A percentile compares a stretch with the other conserved stretches of the same genome.
Evolutionary conservation across 2,797 vertebrate species (phyloP).

Genomic region (Myiothlypis chrysogaster): DNA sequence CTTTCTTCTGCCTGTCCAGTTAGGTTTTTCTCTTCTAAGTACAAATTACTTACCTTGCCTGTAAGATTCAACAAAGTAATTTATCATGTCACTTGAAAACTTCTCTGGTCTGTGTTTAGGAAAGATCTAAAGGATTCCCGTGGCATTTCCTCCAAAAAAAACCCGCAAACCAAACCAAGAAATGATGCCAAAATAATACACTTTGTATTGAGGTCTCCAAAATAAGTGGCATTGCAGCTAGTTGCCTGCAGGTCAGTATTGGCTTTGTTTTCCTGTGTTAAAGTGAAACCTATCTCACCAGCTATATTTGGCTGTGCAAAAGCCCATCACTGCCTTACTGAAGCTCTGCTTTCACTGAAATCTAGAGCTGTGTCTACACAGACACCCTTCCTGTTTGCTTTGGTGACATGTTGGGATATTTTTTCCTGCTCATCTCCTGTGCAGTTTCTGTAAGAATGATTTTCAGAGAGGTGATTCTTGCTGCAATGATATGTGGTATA

Average conservation of each 20-base stretch:
- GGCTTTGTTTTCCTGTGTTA: background rate
- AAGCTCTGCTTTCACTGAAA: background rate
- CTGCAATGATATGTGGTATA: background rate
- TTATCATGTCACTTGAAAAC: constrained; percentile 20
- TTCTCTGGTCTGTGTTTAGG: background rate
- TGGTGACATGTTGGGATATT: background rate
- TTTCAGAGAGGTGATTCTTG: background rate
- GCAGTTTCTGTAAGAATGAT: background rate
- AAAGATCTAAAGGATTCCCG: background rate
- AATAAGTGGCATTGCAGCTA: background rate
- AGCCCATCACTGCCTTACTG: background rate
- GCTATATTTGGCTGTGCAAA: background rate
- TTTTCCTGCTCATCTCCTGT: background rate
- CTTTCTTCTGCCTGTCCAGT: background rate
- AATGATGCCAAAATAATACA: background rate
- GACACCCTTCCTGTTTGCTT: background rate
- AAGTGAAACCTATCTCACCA: background rate
- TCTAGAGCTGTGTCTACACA: background rate
- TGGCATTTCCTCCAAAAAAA: background rate
- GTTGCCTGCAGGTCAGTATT: background rate
- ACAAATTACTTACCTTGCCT: background rate
- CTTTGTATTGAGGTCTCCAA: background rate
- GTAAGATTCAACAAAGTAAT: background rate
- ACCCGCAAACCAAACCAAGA: background rate
- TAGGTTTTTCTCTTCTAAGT: constrained; percentile 10